These are phyloP conservation scores for Verasper variegatus DNA, from an alignment of 2,113 vertebrate genomes.

Conservation along the genomic window DNA sequence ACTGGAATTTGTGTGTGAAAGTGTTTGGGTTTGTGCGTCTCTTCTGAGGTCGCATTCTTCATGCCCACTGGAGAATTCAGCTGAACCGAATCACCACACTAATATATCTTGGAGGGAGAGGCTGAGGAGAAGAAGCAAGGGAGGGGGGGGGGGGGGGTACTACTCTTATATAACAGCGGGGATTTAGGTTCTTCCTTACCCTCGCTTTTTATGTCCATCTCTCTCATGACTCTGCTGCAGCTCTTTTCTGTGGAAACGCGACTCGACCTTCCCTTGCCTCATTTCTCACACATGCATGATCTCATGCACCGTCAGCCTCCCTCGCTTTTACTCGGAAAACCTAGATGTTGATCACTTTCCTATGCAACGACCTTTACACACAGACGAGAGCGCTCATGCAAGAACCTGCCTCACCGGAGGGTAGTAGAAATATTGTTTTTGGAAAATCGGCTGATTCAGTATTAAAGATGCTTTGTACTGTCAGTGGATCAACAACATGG, in stretches of 20 bases:
- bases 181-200: conserved; percentile 47
- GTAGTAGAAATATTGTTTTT: no score
- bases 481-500: no score
- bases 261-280: conserved; percentile 23
- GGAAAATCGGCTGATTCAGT: no score
- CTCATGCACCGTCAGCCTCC: conserved; percentile 12
- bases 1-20: conserved; percentile 10
- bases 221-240: conserved; percentile 35
- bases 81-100: conserved; percentile 44
- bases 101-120: conserved; percentile 61
- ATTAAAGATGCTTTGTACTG: no score
- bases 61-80: conserved; percentile 47
- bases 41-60: conserved; percentile 51
- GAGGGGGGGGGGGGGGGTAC: neutral
- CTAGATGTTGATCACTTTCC: neutral
- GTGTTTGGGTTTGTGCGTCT: conserved; percentile 33
- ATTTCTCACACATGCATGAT: conserved; percentile 29
- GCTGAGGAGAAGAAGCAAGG: neutral
- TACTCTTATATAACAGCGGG: conserved; percentile 52
- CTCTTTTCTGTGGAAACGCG: conserved; percentile 41
- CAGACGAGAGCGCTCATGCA: neutral
- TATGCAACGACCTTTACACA: neutral
- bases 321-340: conserved; percentile 18
- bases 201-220: neutral
- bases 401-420: no score